Conservation (phyloP, 2,797 vertebrate genomes). For the Graptemys geographica region DNA sequence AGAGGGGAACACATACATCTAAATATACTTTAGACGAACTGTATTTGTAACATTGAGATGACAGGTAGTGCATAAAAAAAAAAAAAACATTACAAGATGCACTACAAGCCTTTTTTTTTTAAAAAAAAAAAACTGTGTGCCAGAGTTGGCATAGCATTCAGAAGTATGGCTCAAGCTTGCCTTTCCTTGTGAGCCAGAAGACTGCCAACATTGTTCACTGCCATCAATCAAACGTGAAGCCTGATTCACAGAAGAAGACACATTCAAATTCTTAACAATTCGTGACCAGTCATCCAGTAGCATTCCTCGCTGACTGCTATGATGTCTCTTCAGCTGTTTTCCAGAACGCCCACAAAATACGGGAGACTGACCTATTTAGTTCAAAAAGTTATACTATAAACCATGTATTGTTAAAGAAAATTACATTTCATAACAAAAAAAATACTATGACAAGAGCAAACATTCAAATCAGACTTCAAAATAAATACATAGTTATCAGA, state of each 20-base stretch:
- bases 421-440: background rate
- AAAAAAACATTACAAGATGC: background rate
- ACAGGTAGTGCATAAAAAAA: background rate
- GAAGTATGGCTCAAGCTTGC: slow-evolving; percentile 65
- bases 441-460: background rate
- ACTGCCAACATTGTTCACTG: slow-evolving; percentile 98
- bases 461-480: background rate
- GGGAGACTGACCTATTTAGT: slow-evolving; percentile 90
- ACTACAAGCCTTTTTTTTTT: background rate
- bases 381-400: background rate
- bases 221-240: slow-evolving; percentile 94
- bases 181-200: slow-evolving; percentile 98
- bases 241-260: slow-evolving; percentile 96
- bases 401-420: background rate
- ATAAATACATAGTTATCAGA: rapidly evolving
- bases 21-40: background rate
- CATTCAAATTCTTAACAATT: slow-evolving; percentile 94
- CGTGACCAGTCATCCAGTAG: slow-evolving; percentile 97
- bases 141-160: background rate
- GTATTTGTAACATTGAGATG: background rate
- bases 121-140: background rate
- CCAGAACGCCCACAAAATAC: slow-evolving; percentile 96
- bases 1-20: background rate
- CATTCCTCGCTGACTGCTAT: slow-evolving; percentile 93
- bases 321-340: slow-evolving; percentile 94